Base-by-base conservation (phyloP, 2,797 vertebrate species). In the Characodon lateralis region DNA sequence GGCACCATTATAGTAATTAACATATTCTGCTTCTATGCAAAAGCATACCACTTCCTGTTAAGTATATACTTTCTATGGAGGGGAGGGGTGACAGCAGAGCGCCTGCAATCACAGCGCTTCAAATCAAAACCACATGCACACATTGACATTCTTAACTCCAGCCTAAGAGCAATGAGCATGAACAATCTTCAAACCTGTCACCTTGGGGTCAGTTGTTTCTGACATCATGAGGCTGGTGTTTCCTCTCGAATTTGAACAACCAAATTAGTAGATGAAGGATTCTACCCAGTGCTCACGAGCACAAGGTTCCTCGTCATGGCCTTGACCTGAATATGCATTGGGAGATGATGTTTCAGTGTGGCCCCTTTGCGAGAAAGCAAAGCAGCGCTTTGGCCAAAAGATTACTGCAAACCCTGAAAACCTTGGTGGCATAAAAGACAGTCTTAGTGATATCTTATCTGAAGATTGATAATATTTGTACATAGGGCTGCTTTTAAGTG, bases 111-210 rank as follows among this genome's bases (percentile, higher is more conserved):
- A 90, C 41, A 77, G 76, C 71, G 78, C 71, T 85, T 91, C 65
- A 93, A 94, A 95, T 95, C 80, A 92, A 91, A 93, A 78, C 92
- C 94, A 95, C 92, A 94, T 95, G 94, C 86, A 82, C 61, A 79
- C 87, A 66, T 74, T 77, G 87, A 92, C 87, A 86, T 89, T 81
- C 81, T 88, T 89, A 82, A 87, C 88, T 89, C 77, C 84, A 81
- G 88, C 91, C 90, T 46, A 76, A 80, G 86, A 91, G 86, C 85
- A 85, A 1, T 12, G 74, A 79, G 78, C 79, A 80, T 79, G 71
- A 84, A 87, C 86, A 78, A 71, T 76, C 84, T 82, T 81, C 87
- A 87, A 92, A 91, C 89, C 86, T 87, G 89, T 94, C 92, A 89
- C 89, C 90, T 79, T 5, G 68, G 78, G 91, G 87, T 94, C 92